Evolutionary conservation across 1,140 invertebrate species (phyloP).

Genomic region (Aradophagus sp.): DNA sequence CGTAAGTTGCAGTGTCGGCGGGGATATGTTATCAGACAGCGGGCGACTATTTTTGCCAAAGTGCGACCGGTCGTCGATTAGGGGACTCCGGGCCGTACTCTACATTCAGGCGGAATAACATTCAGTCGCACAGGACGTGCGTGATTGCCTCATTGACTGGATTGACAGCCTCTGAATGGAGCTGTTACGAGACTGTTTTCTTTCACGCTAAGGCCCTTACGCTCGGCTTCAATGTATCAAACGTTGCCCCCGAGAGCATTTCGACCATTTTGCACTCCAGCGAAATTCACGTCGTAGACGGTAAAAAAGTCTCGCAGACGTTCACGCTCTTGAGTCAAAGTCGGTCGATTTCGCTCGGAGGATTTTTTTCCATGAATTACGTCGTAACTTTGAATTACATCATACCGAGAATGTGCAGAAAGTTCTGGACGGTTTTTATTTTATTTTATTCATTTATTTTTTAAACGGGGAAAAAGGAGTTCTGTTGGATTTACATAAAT

Average conservation of each 20-base stretch:
- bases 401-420: too few relatives aligned
- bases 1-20: neutral
- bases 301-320: too few relatives aligned
- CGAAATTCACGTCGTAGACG: too few relatives aligned
- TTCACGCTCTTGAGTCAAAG: too few relatives aligned
- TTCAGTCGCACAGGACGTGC: constrained; percentile 70
- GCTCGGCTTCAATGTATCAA: constrained; percentile 31
- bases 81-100: constrained; percentile 38
- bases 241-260: constrained; percentile 31
- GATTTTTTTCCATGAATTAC: too few relatives aligned
- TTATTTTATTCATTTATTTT: too few relatives aligned
- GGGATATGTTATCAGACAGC: constrained; percentile 1
- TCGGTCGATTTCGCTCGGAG: too few relatives aligned
- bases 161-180: constrained; percentile 72
- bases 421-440: too few relatives aligned
- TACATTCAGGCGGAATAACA: constrained; percentile 54
- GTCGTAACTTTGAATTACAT: too few relatives aligned
- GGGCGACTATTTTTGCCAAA: constrained; percentile 15
- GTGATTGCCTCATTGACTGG: constrained; percentile 73
- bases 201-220: constrained; percentile 57
- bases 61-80: constrained; percentile 49
- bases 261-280: too few relatives aligned
- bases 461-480: too few relatives aligned
- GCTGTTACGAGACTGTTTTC: constrained; percentile 66
- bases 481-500: too few relatives aligned